phyloP scores from a whole-genome alignment of 2,113 vertebrate species.

The Eleginops maclovinus region DNA sequence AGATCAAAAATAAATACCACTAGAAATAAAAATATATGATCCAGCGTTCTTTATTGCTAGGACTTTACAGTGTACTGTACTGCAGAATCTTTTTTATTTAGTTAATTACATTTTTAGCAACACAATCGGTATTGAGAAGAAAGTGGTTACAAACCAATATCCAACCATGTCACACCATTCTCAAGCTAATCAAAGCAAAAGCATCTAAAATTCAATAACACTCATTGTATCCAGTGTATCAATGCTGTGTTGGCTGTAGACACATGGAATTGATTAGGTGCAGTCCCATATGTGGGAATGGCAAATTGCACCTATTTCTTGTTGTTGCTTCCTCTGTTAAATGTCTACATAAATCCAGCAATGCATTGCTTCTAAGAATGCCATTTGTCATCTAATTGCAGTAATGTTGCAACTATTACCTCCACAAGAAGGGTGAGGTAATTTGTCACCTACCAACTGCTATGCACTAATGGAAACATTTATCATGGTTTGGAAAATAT shows the following conservation, averaged over 20 bases:
- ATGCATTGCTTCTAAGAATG: slow-evolving; percentile 37
- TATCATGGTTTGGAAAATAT: slow-evolving; percentile 53
- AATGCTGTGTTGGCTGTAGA: slow-evolving; percentile 45
- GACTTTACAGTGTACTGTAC: slow-evolving; percentile 7
- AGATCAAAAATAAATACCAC: slow-evolving; percentile 20
- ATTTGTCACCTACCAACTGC: slow-evolving; percentile 63
- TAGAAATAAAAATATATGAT: slow-evolving; percentile 1
- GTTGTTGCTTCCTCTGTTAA: slow-evolving; percentile 37
- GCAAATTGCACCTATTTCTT: slow-evolving; percentile 65
- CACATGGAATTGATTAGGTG: slow-evolving; percentile 63
- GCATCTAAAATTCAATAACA: slow-evolving; percentile 59
- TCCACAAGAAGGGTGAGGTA: slow-evolving; percentile 35
- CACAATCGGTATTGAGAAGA: slow-evolving; percentile 21
- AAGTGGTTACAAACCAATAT: slow-evolving; percentile 41
- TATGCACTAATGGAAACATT: slow-evolving; percentile 65
- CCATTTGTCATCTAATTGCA: slow-evolving; percentile 68
- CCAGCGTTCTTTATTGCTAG: background rate
- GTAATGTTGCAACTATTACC: slow-evolving; percentile 51
- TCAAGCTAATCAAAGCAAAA: slow-evolving; percentile 54
- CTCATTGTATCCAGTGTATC: slow-evolving; percentile 32
- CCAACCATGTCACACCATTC: slow-evolving; percentile 30
- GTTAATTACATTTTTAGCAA: slow-evolving; percentile 35
- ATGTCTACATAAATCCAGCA: slow-evolving; percentile 55
- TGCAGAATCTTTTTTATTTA: slow-evolving; percentile 28
- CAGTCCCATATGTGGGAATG: slow-evolving; percentile 30